Evolutionary conservation across 2,797 vertebrate genomes (phyloP).

Genomic region (Sternarchorhynchus goeldii): DNA sequence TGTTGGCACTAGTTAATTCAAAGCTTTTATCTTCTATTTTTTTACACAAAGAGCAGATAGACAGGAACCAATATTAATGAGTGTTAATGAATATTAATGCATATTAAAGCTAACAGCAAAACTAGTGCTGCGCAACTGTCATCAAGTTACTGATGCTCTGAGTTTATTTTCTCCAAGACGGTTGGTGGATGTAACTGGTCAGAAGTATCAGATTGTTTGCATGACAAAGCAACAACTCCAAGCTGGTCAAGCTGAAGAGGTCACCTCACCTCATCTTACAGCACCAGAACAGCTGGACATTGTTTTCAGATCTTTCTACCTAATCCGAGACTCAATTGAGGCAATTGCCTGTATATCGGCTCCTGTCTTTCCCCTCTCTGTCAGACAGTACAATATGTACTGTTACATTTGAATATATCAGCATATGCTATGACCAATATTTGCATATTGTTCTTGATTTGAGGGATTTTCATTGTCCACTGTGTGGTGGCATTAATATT

Average conservation of each 20-base stretch:
- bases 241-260: background rate
- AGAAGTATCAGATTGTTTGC: background rate
- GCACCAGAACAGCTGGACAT: background rate
- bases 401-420: background rate
- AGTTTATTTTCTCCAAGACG: too few relatives aligned
- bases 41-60: background rate
- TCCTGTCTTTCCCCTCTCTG: too few relatives aligned
- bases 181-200: background rate
- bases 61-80: background rate
- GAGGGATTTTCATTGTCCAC: slow-evolving; percentile 26
- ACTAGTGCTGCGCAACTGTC: background rate
- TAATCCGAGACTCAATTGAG: background rate
- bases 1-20: background rate
- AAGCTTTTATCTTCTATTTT: background rate
- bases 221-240: background rate
- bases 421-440: background rate
- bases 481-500: slow-evolving; percentile 37
- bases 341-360: too few relatives aligned
- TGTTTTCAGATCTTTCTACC: background rate
- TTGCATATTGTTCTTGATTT: slow-evolving; percentile 26
- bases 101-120: background rate
- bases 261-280: background rate
- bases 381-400: too few relatives aligned
- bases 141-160: background rate
- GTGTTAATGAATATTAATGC: background rate